Base-by-base conservation (phyloP, 2,113 vertebrate species). In the Aleadryas rufinucha region DNA sequence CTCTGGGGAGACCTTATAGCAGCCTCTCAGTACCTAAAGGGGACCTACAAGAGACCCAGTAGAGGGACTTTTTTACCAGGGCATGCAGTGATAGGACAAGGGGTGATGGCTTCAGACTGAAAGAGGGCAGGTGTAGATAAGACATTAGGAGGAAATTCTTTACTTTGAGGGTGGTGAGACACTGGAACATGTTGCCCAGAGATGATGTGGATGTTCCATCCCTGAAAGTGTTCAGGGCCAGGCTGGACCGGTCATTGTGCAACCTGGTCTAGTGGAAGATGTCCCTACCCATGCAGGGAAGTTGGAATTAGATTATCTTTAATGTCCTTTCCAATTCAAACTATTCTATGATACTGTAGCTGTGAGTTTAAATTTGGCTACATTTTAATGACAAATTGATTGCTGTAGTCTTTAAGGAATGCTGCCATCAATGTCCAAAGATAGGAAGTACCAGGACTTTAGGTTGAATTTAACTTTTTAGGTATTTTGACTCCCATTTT, bases 11-110 rank as follows among this genome's bases (percentile, higher is more conserved):
- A 82, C 9, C 7, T 60, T 30, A 24, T 0, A 26, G 37, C 28
- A 53, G 30, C 16, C 13, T 66, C 24, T 53, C 5, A 60, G 13
- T 53, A 60, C 2, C 11, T 45, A 17, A n/a, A 0, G 1, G 2
- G 4, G 17, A 21, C 16, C 24, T 75, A 41, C 45, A 68, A 59
- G 23, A 68, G 63, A 5, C 2, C 11, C 15, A 4, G 5, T 27
- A 53, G 19, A 39, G 15, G 7, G 8, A 39, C 13, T 6, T 35
- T 54, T 16, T 56, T 10, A 79, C 11, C 19, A 57, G 18, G 24
- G 11, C 26, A 21, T 39, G 16, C 41, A 75, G n/a, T 10, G 39
- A 66, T 4, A 59, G 19, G 10, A 53, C 23, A n/a, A 18, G 20
- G 24, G 20, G 11, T 13, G 26, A 52, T 52, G 13, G 45, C 13